Evolutionary conservation across 2,113 vertebrate species (phyloP).

Genomic region (Arvicanthis niloticus): DNA sequence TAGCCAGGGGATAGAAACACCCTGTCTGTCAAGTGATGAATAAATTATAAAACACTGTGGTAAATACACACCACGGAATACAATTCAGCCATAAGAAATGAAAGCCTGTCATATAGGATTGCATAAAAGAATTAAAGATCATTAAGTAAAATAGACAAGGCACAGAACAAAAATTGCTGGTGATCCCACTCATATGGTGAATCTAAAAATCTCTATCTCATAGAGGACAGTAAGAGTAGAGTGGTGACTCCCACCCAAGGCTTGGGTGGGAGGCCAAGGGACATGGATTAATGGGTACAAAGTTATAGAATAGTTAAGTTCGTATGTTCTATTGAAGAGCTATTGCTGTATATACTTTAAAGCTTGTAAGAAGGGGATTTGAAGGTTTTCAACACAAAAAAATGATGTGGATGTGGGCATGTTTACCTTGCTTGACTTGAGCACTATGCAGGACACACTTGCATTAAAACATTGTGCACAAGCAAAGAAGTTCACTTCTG

Average conservation of each 20-base stretch:
- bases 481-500: background rate
- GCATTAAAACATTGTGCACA: too few species aligned
- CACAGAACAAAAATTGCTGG: background rate
- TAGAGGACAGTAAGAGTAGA: background rate
- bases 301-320: background rate
- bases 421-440: background rate
- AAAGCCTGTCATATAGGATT: background rate
- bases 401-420: background rate
- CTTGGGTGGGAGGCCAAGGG: background rate
- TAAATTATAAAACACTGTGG: background rate
- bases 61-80: background rate
- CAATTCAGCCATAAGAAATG: background rate
- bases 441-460: too few species aligned
- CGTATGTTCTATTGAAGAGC: background rate
- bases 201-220: background rate
- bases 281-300: background rate
- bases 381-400: background rate
- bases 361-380: background rate
- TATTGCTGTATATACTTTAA: background rate
- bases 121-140: background rate
- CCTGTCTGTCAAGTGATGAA: background rate
- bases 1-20: background rate
- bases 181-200: background rate
- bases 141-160: background rate
- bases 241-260: background rate